Evolutionary conservation across 2,797 vertebrate species (phyloP).

Genomic region (Siniperca obscura): DNA sequence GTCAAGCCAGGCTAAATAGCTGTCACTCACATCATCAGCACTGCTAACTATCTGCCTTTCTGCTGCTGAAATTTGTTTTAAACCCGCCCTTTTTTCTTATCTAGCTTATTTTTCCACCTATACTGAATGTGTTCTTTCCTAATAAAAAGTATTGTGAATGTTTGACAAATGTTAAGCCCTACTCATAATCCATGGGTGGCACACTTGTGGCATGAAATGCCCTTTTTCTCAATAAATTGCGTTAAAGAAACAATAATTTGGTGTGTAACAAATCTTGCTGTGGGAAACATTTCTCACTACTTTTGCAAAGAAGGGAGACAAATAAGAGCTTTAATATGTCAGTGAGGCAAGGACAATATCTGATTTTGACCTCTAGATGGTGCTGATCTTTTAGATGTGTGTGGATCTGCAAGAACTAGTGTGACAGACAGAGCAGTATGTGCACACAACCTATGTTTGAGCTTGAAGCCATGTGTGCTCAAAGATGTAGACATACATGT

Average conservation of each 20-base stretch:
- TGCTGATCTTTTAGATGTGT: constrained; percentile 89
- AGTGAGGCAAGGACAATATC: constrained; percentile 37
- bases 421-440: constrained; percentile 52
- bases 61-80: constrained; percentile 39
- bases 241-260: constrained; percentile 46
- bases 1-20: constrained; percentile 68
- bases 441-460: constrained; percentile 67
- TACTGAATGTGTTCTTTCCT: constrained; percentile 9
- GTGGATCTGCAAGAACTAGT: constrained; percentile 25
- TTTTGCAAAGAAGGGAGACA: constrained; percentile 20
- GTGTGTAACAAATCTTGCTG: constrained; percentile 43
- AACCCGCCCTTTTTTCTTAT: neutral
- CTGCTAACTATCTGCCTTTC: constrained; percentile 42
- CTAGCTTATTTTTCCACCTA: constrained; percentile 13
- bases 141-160: constrained; percentile 19
- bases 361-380: constrained; percentile 90
- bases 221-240: constrained; percentile 45
- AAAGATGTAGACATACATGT: constrained; percentile 42
- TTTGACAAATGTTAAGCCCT: constrained; percentile 46
- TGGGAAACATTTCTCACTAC: constrained; percentile 38
- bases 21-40: constrained; percentile 61
- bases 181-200: constrained; percentile 30
- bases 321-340: neutral
- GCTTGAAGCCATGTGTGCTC: constrained; percentile 49
- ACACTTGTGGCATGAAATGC: constrained; percentile 50